Evolutionary conservation across 2,113 vertebrate species (phyloP), one percentile per base, ranked within the genome.

Genomic region (Lichenostomus cassidix): DNA sequence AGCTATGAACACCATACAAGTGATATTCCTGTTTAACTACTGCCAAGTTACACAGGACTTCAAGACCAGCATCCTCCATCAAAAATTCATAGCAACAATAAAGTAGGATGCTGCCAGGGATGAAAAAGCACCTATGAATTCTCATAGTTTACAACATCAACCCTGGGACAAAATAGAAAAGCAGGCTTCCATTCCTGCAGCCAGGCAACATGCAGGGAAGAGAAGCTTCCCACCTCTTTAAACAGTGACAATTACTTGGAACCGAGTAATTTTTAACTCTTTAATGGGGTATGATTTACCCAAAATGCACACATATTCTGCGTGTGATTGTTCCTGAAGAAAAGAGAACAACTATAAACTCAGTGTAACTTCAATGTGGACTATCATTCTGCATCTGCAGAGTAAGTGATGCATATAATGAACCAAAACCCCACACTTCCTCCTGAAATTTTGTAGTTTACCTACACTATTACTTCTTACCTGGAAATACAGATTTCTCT

Each of bases 401-500:
- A 78, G 25, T 39, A 53, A 2, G 6, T 0, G 1, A 60, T 4
- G 4, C 5, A 55, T 7, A 42, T 11, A 63, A 35, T 7, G 2
- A 78, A 65, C 2, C 1, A 31, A 60, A 28, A 0, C 1, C 5
- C 31, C 70, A 50, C 13, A 23, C 16, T 15, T 46, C 15, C 44
- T 77, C 41, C 21, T 29, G 7, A 46, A 73, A 52, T n/a, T 79
- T 5, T 63, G 33, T 5, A 39, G 5, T 76, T 62, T 68, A 86
- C 5, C 15, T n/a, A 67, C 2, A 65, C n/a, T 68, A 5, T 86
- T 50, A 82, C 19, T 33, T 90, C 97, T 96, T 98, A 99, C 99
- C 99, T 98, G 94, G 99, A 99, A 98, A 99, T 99, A 97, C 99
- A 99, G 83, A 99, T 98, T 97, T 99, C 99, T 97, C 99, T 98